Evolutionary conservation across 2,113 vertebrate species (phyloP), one percentile per base, ranked within the genome.

Genomic region (Sardina pilchardus): DNA sequence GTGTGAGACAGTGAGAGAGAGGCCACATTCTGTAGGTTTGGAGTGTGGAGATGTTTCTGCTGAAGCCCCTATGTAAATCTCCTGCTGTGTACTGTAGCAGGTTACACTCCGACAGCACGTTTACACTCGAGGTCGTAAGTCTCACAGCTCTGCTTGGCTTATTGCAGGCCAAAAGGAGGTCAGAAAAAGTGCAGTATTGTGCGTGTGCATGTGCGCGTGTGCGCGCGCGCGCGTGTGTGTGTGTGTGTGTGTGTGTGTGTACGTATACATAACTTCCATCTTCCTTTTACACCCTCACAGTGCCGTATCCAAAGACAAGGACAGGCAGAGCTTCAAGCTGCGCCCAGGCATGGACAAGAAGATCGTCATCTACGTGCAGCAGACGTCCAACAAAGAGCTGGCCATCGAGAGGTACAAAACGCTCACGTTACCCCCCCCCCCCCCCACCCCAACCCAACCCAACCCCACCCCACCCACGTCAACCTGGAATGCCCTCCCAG

Each of bases 321-420:
- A 99, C 93, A 96, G 96, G 86, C 98, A 99, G 86, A 99, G 97
- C 94, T 99, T 99, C 94, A 99, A 99, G 90, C 96, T 99, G 17
- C 97, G 98, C 56, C 97, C 98, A 42, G 98, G 98, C 75, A 96
- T 98, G 91, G 98, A 98, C 94, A 99, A 99, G 94, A 99, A 99
- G 93, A 98, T 99, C 82, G 97, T 99, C 86, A 98, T 99, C 87
- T 99, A 97, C 21, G 96, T 99, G 44, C 98, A 99, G 82, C 98
- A 99, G 93, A 98, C 97, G 6, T 99, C 97, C 45, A 99, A 99
- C 90, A 99, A 99, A 91, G 98, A 99, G 80, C 96, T 99, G 93
- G 97, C 97, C 81, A 98, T 99, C 87, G 98, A 99, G 94, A 98
- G 98, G 98, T 99, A 97, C n/a, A 26, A 71, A 26, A 71, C 63